phyloP scores from a whole-genome alignment of 2,888 invertebrate genomes.

The Lepetodrilus schrolli region DNA sequence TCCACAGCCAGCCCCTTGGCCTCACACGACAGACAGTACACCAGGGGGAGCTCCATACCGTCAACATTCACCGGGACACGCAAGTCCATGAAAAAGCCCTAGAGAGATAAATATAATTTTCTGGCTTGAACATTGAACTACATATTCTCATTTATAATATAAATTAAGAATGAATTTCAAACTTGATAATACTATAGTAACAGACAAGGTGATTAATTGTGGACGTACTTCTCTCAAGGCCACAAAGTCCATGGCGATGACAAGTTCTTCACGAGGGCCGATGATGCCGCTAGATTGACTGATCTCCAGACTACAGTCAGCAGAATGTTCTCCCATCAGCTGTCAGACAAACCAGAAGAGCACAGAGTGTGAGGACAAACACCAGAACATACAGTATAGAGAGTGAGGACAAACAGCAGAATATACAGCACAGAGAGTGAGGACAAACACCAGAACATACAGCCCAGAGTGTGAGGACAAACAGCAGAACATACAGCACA shows the following conservation, averaged over 20 bases:
- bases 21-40: constrained; percentile 62
- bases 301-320: constrained; percentile 59
- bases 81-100: constrained; percentile 67
- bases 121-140: too few relatives aligned
- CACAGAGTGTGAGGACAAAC: not conserved
- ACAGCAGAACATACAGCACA: not conserved
- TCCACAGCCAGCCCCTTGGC: constrained; percentile 67
- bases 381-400: not conserved
- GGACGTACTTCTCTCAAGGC: constrained; percentile 58
- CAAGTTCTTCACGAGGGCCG: constrained; percentile 56
- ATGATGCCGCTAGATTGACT: constrained; percentile 55
- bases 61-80: constrained; percentile 68
- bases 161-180: too few relatives aligned
- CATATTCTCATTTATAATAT: too few relatives aligned
- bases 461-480: not conserved
- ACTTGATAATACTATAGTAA: too few relatives aligned
- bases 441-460: not conserved
- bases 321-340: constrained; percentile 55
- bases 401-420: not conserved
- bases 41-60: constrained; percentile 68
- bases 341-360: constrained; percentile 44
- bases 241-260: constrained; percentile 56
- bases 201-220: too few relatives aligned
- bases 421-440: not conserved
- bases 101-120: too few relatives aligned